Evolutionary conservation across 2,888 invertebrate genomes (phyloP), one percentile per base, ranked within the genome.

Genomic region (Myopa tessellatipennis): DNA sequence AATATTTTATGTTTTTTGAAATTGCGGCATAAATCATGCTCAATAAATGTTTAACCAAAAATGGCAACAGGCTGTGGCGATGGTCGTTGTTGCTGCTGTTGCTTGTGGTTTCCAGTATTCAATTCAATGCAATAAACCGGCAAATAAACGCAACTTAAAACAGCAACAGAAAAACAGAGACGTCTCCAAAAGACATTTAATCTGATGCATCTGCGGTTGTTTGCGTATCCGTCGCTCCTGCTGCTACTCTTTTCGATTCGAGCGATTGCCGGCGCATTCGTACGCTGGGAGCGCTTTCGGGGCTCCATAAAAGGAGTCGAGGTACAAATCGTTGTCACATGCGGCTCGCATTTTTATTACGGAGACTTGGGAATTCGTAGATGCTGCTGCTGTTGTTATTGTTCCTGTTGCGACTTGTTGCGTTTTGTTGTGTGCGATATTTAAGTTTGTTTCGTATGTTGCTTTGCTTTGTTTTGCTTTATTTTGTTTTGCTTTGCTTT

Each of bases 311-410:
- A 88, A 84, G 87, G 87, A 87, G 86, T 85, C 83, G 85, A 86
- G 87, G 87, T 88, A 88, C 87, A 88, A 88, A 88, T 88, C 87
- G 87, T 88, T 88, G 88, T 88, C 87, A 88, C 88, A 88, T 88
- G 88, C 86, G 88, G 86, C 88, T 83, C 85, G 88, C 87, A 87
- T 88, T 88, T 88, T 88, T 88, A 88, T 88, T 86, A 85, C 85
- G 82, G 81, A 83, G 83, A 84, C 85, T 85, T 86, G 86, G 86
- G 87, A 86, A 86, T 86, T 85, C 85, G 80, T 80, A 79, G 77
- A 69, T 73, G 40, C 52, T 60, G 58, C 65, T 65, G 18, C 38
- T 69, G 16, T 70, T 72, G n/a, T 76, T 73, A 60, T 71, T 67
- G 36, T 63, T 71, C 2, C 26, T 26, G 65, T 69, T 69, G 36